phyloP scores from a whole-genome alignment of 2,797 vertebrate genomes.

The Lophius americanus region DNA sequence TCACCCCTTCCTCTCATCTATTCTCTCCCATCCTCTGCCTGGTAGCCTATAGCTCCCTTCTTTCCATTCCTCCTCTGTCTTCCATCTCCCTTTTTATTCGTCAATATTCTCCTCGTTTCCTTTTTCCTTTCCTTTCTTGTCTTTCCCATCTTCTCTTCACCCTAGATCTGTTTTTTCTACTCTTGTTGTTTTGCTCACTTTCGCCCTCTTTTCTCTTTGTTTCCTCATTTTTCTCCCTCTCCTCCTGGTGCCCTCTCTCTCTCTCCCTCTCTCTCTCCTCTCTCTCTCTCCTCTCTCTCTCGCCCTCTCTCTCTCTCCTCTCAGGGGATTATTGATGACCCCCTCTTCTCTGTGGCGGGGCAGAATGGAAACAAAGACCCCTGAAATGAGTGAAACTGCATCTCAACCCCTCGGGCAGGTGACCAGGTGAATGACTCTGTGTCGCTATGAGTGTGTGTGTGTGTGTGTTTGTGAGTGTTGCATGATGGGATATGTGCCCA shows the following conservation, averaged over 20 bases:
- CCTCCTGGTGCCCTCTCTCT: background rate
- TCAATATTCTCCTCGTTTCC: background rate
- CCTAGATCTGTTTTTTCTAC: background rate
- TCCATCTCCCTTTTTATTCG: background rate
- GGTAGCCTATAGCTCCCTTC: background rate
- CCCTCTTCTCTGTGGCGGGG: slow-evolving; percentile 47
- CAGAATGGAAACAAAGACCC: slow-evolving; percentile 54
- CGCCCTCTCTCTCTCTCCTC: slow-evolving; percentile 14
- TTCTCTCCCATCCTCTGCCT: background rate
- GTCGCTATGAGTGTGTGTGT: slow-evolving; percentile 44
- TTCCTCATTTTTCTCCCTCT: background rate
- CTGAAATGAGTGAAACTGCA: slow-evolving; percentile 50
- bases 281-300: background rate
- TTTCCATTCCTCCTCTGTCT: background rate
- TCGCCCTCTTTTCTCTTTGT: background rate
- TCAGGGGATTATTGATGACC: slow-evolving; percentile 58
- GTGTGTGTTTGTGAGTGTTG: slow-evolving; percentile 23
- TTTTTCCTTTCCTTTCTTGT: background rate
- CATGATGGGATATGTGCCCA: slow-evolving; percentile 37
- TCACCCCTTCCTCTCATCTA: background rate
- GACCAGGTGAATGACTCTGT: slow-evolving; percentile 52
- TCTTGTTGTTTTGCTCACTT: background rate
- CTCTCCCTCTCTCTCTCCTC: background rate
- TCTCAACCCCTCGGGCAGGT: slow-evolving; percentile 59
- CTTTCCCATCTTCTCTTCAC: background rate